Evolutionary conservation across 2,888 invertebrate species (phyloP).

Genomic region (Amphipyra tragopoginis): DNA sequence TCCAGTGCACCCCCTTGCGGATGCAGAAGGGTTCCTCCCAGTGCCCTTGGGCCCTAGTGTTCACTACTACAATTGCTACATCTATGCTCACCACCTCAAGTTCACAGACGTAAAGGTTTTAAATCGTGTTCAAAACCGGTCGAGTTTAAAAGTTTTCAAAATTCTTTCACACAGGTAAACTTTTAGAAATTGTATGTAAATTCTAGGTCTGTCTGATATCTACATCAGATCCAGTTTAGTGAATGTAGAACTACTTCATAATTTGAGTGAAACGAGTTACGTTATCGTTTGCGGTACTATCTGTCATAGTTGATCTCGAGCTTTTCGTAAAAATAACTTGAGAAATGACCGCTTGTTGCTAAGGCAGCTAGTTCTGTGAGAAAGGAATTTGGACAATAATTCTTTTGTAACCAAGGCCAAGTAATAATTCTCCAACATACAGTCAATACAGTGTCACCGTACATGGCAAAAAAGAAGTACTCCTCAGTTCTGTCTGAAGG

Average conservation of each 20-base stretch:
- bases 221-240: conserved; percentile 23
- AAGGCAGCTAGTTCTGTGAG: conserved; percentile 1
- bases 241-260: conserved; percentile 14
- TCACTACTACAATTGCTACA: too few relatives aligned
- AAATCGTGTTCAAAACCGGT: too few relatives aligned
- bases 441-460: too few relatives aligned
- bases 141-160: too few relatives aligned
- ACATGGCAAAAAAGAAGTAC: too few relatives aligned
- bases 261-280: conserved; percentile 28
- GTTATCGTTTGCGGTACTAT: conserved; percentile 29
- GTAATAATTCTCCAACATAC: background rate
- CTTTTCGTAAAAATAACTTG: conserved; percentile 28
- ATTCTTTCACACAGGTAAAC: background rate
- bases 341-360: conserved; percentile 19
- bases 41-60: too few relatives aligned
- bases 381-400: background rate
- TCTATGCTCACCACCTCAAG: too few relatives aligned
- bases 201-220: background rate
- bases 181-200: conserved; percentile 7
- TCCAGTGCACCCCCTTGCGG: too few relatives aligned
- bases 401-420: background rate
- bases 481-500: too few relatives aligned
- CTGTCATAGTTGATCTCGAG: conserved; percentile 39
- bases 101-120: too few relatives aligned
- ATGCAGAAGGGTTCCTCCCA: too few relatives aligned